Evolutionary conservation across 2,888 invertebrate genomes (phyloP), one percentile per base, ranked within the genome.

Genomic region (Drosophila meridiana): DNA sequence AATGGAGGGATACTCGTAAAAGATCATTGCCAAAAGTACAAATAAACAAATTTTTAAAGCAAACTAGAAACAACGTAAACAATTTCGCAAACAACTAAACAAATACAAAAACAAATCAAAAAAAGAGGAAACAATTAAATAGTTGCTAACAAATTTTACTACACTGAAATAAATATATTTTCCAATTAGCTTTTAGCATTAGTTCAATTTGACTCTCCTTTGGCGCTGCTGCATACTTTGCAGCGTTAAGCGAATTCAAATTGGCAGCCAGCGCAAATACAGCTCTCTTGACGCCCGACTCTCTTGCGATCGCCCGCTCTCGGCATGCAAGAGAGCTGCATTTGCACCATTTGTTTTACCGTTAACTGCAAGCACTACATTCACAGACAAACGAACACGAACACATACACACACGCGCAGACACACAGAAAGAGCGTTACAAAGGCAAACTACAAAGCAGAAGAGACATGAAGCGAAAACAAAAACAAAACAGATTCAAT

Each of bases 1-100:
- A 92, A 90, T 87, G 87, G 87, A 80, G 63, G 62, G 67, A 80
- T 67, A 78, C 71, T 76, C 77, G 77, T 78, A 83, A 90, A 92
- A 91, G 89, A 91, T 91, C 92, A 92, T 92, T 92, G 92, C 92
- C 92, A 92, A 92, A 92, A 92, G 92, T 92, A 92, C 92, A 92
- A 92, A 92, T 88, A 87, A 90, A 88, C 83, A 83, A 87, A 86
- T 84, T 91, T 89, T 89, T 85, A 83, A 88, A 83, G 79, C 82
- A 85, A 82, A 89, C 80, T 84, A 82, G 81, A 80, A 73, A 85
- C 79, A 78, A 82, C 70, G 71, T 81, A 81, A 90, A 81, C 79
- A 85, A 81, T 85, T 90, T 90, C 90, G 86, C 81, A 82, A 84
- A 47, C 62, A 59, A 59, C 60, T 60, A 50, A 66, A 73, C 43